Conservation (phyloP, 2,797 vertebrate species). For the Rhinatrema bivittatum region DNA sequence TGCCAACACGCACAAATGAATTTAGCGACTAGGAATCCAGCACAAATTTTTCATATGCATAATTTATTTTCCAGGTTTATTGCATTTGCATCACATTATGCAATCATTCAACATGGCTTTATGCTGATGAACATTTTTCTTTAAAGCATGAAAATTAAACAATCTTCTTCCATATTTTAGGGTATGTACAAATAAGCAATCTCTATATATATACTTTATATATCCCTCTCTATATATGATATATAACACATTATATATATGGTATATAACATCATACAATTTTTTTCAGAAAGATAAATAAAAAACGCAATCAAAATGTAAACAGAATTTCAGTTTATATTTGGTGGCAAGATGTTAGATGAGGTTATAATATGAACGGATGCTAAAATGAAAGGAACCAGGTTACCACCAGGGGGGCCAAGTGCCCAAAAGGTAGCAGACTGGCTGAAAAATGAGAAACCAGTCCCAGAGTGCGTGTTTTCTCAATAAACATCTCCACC, state of each 20-base stretch:
- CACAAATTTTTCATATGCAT: conserved; percentile 53
- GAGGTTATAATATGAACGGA: not conserved
- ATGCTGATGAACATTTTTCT: conserved; percentile 47
- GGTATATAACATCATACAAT: conserved; percentile 46
- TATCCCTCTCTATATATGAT: conserved; percentile 40
- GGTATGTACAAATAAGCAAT: conserved; percentile 80
- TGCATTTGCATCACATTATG: conserved; percentile 67
- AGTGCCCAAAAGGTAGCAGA: conserved; percentile 69
- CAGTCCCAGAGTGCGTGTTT: conserved; percentile 48
- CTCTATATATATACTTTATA: conserved; percentile 41
- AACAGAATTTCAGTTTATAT: conserved; percentile 66
- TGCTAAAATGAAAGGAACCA: conserved; percentile 23
- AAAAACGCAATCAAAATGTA: conserved; percentile 64
- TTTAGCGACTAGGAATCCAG: too few species aligned
- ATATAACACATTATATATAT: conserved; percentile 49
- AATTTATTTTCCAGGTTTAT: conserved; percentile 69
- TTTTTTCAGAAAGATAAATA: conserved; percentile 50
- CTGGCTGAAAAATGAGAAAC: conserved; percentile 52
- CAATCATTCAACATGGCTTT: conserved; percentile 76
- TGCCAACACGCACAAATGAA: too few species aligned
- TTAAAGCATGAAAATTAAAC: conserved; percentile 58
- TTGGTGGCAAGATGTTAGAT: conserved; percentile 27
- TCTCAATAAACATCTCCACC: conserved; percentile 39
- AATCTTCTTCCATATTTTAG: conserved; percentile 58
- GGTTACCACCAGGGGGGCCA: conserved; percentile 29